These are phyloP conservation scores for Muscicapa adusta DNA, from an alignment of 2,113 vertebrate species.

Conservation along the genomic window DNA sequence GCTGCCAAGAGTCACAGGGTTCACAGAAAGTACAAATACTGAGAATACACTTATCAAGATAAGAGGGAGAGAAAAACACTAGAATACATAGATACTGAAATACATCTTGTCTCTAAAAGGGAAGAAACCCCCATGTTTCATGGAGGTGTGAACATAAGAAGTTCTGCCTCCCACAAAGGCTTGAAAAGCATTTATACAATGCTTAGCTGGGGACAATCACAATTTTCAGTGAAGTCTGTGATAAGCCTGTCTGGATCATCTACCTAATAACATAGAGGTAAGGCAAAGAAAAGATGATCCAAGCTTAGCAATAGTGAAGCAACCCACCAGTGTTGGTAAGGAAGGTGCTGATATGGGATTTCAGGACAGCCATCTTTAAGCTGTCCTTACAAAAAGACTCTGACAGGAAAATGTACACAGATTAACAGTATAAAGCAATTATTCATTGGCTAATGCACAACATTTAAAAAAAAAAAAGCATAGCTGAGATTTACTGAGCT, in stretches of 20 bases:
- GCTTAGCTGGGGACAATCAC: not conserved
- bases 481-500: not conserved
- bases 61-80: not conserved
- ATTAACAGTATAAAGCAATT: not conserved
- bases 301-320: not conserved
- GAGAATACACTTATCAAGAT: not conserved
- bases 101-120: not conserved
- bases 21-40: not conserved
- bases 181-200: not conserved
- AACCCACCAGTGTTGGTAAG: not conserved
- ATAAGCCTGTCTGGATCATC: not conserved
- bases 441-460: not conserved
- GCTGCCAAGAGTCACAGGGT: not conserved
- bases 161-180: not conserved
- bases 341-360: not conserved
- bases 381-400: not conserved
- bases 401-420: not conserved
- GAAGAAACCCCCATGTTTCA: not conserved
- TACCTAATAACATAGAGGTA: not conserved
- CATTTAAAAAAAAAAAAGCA: not conserved
- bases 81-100: not conserved
- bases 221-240: not conserved
- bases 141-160: not conserved
- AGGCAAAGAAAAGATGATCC: not conserved
- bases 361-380: not conserved